phyloP scores from a whole-genome alignment of 2,888 invertebrate species.

The Nebria brevicollis region DNA sequence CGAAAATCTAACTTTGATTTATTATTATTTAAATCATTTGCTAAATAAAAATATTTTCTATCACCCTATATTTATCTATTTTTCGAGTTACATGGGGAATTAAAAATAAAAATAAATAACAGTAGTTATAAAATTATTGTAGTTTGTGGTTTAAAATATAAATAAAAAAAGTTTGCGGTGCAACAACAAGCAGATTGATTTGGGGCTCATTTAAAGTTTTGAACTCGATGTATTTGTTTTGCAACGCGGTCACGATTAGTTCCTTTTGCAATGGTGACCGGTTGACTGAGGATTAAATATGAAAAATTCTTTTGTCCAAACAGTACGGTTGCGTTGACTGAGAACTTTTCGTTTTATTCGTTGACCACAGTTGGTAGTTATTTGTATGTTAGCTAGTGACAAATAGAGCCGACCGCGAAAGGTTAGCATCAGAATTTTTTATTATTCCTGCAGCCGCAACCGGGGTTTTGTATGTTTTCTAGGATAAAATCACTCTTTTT shows the following conservation, averaged over 20 bases:
- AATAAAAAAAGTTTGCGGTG: not conserved
- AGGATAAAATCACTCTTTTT: too few species aligned
- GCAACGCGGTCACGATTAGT: not conserved
- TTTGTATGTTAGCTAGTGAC: constrained; percentile 5
- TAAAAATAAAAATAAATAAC: too few species aligned
- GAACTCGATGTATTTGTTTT: constrained; percentile 5
- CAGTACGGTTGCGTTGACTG: not conserved
- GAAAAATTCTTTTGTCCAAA: constrained; percentile 4
- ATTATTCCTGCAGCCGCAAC: not conserved
- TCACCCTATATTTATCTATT: too few species aligned
- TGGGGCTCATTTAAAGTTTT: constrained; percentile 7
- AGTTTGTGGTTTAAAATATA: not conserved
- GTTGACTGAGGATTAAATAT: not conserved
- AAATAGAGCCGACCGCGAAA: not conserved
- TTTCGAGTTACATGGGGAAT: too few species aligned
- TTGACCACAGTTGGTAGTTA: constrained; percentile 16
- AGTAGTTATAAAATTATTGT: too few species aligned
- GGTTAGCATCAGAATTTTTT: not conserved
- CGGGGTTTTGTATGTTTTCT: not conserved
- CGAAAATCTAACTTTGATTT: too few species aligned
- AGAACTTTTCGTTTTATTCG: constrained; percentile 10
- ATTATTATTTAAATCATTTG: too few species aligned
- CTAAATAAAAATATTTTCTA: too few species aligned
- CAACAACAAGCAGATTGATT: not conserved
- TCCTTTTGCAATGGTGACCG: not conserved